phyloP scores from a whole-genome alignment of 2,113 vertebrate species.

The Hemicordylus capensis region DNA sequence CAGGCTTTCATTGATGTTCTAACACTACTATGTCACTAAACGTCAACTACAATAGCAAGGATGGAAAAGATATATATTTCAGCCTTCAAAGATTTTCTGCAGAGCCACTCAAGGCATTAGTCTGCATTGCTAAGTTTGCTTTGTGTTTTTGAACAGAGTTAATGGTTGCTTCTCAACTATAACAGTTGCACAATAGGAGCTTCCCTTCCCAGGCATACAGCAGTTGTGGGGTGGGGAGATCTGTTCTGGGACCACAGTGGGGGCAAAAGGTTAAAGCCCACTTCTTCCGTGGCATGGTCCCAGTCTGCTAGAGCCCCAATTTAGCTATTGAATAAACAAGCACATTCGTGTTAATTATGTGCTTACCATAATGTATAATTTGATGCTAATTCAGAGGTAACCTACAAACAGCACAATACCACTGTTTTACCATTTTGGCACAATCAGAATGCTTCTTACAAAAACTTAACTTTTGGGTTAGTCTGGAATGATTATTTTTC shows the following conservation, averaged over 20 bases:
- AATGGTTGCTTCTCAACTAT: not conserved
- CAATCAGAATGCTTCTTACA: not conserved
- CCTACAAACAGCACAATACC: not conserved
- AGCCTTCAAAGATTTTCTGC: not conserved
- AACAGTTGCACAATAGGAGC: not conserved
- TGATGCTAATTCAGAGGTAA: no score
- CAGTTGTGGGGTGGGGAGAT: no score
- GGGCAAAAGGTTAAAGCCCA: no score
- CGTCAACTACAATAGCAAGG: not conserved
- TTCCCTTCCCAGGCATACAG: no score
- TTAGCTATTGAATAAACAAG: no score
- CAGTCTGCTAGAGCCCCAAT: no score
- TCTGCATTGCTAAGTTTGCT: not conserved
- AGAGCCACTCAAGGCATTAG: not conserved
- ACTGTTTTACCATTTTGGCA: not conserved
- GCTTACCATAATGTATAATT: no score
- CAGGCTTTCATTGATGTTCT: not conserved
- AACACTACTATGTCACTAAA: not conserved
- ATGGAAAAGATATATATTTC: not conserved
- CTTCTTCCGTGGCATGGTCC: no score
- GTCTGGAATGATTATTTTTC: not conserved
- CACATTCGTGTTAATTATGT: no score
- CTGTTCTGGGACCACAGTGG: no score
- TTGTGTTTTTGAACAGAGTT: not conserved
- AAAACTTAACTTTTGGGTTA: not conserved